Evolutionary conservation across 2,113 vertebrate species (phyloP).

Genomic region (Alectura lathami): DNA sequence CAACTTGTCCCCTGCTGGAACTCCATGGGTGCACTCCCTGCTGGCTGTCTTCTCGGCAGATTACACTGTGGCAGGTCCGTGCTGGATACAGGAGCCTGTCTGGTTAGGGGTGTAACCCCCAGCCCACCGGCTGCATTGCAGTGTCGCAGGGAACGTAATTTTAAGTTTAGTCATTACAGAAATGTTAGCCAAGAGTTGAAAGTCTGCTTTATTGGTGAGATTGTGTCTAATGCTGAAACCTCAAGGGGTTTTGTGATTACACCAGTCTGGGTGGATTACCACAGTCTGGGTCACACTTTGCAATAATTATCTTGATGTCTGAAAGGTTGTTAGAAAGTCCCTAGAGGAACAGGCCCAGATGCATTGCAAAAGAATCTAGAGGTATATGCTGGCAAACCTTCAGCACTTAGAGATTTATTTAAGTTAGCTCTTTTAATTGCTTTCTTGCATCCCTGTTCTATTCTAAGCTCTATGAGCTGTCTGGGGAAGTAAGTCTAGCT

Average conservation of each 20-base stretch:
- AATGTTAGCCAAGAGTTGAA: not conserved
- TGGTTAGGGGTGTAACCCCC: fast-evolving
- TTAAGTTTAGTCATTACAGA: not conserved
- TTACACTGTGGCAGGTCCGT: not conserved
- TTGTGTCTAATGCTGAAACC: not conserved
- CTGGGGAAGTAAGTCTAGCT: constrained; percentile 32
- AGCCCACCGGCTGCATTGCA: fast-evolving
- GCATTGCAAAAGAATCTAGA: constrained; percentile 13
- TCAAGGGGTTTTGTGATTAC: not conserved
- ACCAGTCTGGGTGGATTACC: constrained; percentile 46
- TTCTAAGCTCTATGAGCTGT: constrained; percentile 39
- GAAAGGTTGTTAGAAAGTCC: constrained; percentile 45
- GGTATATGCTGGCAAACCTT: constrained; percentile 43
- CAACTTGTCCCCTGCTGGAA: not conserved
- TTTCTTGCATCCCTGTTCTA: constrained; percentile 39
- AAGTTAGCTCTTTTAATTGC: constrained; percentile 62
- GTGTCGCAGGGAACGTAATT: fast-evolving
- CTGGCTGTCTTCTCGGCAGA: not conserved
- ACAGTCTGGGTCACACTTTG: constrained; percentile 58
- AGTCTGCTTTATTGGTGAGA: not conserved
- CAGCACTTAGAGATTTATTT: constrained; percentile 41
- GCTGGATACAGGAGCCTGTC: fast-evolving
- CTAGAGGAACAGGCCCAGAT: constrained; percentile 23
- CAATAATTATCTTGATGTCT: constrained; percentile 55
- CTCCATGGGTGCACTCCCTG: not conserved